phyloP scores from a whole-genome alignment of 2,888 invertebrate genomes.

The Caenorhabditis virilis region DNA sequence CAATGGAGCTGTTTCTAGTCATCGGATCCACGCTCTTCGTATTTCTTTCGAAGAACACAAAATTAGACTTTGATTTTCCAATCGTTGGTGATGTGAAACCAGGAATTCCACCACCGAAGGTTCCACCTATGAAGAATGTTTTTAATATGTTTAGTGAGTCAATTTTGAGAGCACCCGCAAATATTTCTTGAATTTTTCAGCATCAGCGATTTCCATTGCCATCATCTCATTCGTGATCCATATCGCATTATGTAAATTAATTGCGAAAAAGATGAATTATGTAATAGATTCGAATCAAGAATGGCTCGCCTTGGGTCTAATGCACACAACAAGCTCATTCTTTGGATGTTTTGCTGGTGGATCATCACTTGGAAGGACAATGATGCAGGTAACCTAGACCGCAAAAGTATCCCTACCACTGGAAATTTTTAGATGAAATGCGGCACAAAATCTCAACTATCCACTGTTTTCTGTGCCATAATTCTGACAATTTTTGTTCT shows the following conservation, averaged over 20 bases:
- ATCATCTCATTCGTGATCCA: conserved; percentile 59
- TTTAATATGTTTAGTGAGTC: conserved; percentile 21
- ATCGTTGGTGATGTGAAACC: conserved; percentile 42
- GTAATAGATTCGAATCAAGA: conserved; percentile 70
- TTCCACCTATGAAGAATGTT: conserved; percentile 25
- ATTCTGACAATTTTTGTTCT: conserved; percentile 47
- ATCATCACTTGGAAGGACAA: conserved; percentile 68
- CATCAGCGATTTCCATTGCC: conserved; percentile 51
- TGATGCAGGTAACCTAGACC: no score
- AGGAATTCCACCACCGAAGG: conserved; percentile 29
- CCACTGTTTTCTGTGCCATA: conserved; percentile 45
- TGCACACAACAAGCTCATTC: conserved; percentile 69
- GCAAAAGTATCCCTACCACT: no score
- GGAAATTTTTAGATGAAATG: no score
- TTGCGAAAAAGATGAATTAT: conserved; percentile 70
- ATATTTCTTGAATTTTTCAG: conserved; percentile 9
- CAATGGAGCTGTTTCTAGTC: conserved; percentile 59
- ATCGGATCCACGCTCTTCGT: conserved; percentile 36
- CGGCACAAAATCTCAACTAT: conserved; percentile 46
- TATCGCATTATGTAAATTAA: conserved; percentile 69
- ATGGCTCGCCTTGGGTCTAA: conserved; percentile 70
- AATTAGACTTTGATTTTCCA: conserved; percentile 30
- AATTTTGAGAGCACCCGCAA: no score
- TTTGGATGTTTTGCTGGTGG: conserved; percentile 71
- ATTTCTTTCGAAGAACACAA: conserved; percentile 19